Percentiles rank a stretch among this genome's conserved stretches.
Evolutionary conservation across 2,797 vertebrate species (phyloP).

Genomic region (Trachops cirrhosus): DNA sequence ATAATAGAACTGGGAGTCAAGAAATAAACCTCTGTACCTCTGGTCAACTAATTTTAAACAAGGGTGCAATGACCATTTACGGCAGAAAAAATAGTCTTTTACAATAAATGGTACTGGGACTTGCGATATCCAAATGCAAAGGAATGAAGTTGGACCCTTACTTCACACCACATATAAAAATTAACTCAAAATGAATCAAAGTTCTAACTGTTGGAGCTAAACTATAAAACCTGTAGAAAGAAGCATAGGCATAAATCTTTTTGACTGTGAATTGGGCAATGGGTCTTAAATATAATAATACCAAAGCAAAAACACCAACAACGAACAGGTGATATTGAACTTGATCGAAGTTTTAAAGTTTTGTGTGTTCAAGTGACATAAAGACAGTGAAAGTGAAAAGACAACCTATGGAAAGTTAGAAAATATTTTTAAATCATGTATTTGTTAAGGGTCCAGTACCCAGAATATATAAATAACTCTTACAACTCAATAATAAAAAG

Average conservation of each 20-base stretch:
- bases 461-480: background rate
- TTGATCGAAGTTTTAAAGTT: background rate
- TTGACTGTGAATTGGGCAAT: background rate
- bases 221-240: background rate
- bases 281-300: background rate
- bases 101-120: background rate
- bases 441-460: background rate
- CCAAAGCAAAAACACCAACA: background rate
- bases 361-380: background rate
- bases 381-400: background rate
- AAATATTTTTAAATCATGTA: background rate
- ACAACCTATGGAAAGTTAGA: background rate
- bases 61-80: background rate
- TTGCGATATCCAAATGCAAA: background rate
- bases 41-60: background rate
- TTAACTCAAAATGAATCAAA: background rate
- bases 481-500: background rate
- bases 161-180: background rate
- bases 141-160: background rate
- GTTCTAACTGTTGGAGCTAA: background rate
- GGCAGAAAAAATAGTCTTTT: background rate
- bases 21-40: background rate
- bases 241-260: background rate
- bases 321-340: background rate
- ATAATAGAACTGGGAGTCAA: background rate